Percentiles rank a stretch among this genome's conserved stretches.
phyloP scores from a whole-genome alignment of 2,888 invertebrate genomes.

The Marasmarcha lunaedactyla region DNA sequence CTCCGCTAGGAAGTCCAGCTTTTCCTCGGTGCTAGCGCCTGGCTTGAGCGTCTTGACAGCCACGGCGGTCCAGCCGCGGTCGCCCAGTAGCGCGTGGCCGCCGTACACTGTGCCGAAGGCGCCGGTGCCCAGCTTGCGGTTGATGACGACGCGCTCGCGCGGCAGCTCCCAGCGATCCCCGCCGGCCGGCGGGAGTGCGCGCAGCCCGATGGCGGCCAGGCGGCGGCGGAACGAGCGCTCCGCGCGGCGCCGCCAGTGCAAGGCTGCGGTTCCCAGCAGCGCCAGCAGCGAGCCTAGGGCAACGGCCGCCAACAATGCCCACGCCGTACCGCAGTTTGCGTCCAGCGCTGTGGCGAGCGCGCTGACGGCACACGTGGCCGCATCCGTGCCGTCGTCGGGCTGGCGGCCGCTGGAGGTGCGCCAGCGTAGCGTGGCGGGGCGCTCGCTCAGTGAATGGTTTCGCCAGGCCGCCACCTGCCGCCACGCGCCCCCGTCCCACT shows the following conservation, averaged over 20 bases:
- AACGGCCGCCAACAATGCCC: constrained; percentile 48
- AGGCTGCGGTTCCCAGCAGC: constrained; percentile 29
- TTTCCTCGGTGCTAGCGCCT: constrained; percentile 86
- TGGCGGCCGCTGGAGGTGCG: constrained; percentile 64
- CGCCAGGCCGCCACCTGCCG: constrained; percentile 66
- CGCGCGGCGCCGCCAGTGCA: constrained; percentile 36
- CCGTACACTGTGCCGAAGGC: constrained; percentile 95
- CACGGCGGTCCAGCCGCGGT: constrained; percentile 82
- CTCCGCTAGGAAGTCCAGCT: constrained; percentile 91
- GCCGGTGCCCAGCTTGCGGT: constrained; percentile 87
- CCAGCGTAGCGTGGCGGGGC: constrained; percentile 77
- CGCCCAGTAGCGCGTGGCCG: constrained; percentile 81
- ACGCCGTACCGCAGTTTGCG: constrained; percentile 80
- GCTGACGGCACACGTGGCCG: constrained; percentile 75
- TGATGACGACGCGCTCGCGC: constrained; percentile 86
- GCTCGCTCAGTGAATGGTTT: constrained; percentile 82
- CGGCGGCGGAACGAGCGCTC: constrained; percentile 38
- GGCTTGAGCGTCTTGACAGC: constrained; percentile 91
- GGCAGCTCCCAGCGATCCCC: constrained; percentile 91
- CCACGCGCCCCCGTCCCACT: constrained; percentile 74
- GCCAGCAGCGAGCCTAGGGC: constrained; percentile 24
- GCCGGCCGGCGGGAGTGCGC: constrained; percentile 31
- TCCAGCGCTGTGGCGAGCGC: constrained; percentile 75
- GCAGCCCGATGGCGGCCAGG: constrained; percentile 40
- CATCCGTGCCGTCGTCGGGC: constrained; percentile 78